A percentile compares a stretch with the other conserved stretches of the same genome.
Evolutionary conservation across 1,140 invertebrate species (phyloP).

Genomic region (fruit fly (Drosophila melanogaster)): Release_6_plus_ISO1_MT NT_033779.5:11519501-11520000

Average conservation of each 20-base stretch:
- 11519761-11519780: background rate
- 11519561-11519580: constrained; percentile 15
- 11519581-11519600: constrained; percentile 6
- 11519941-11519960: constrained; percentile 26
- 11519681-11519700: background rate
- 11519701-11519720: no score
- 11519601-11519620: background rate
- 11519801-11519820: no score
- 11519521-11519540: background rate
- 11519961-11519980: constrained; percentile 34
- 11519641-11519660: background rate
- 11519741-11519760: background rate
- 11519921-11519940: no score
- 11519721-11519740: background rate
- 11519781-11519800: no score
- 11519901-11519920: constrained; percentile 1
- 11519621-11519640: background rate
- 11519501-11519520: background rate
- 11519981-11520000: constrained; percentile 13
- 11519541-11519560: constrained; percentile 1
- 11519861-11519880: constrained; percentile 9
- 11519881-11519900: background rate
- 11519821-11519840: no score
- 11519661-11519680: constrained; percentile 4
- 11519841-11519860: background rate